Evolutionary conservation across 2,113 vertebrate species (phyloP), one percentile per base, ranked within the genome.

Genomic region (Hippocampus barbouri): DNA sequence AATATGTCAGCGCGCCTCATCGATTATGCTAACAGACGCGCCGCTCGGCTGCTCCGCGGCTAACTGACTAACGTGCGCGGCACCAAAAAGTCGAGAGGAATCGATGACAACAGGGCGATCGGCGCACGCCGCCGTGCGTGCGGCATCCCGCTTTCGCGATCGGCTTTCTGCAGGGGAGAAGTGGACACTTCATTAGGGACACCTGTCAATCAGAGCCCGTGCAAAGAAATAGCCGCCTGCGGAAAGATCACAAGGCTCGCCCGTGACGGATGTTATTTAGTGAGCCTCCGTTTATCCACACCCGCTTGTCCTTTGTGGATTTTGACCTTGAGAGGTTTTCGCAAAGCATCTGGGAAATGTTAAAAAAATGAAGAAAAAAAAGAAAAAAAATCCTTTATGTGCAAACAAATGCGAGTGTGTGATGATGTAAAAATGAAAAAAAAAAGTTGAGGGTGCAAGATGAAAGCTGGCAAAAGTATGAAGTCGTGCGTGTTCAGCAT

Each of bases 1-100:
- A 57, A 86, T 86, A 85, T 87, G 85, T 80, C 83, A 80, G 77
- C 56, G 77, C 38, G 70, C n/a, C 11, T 25, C 69, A 85, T 87
- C 5, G 84, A 87, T 89, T 68, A 70, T 81, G 75, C 65, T 73
- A 78, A 85, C 71, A 56, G 68, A 61, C 75, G 67, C 69, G 45
- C 60, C 76, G 78, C 78, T 86, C 72, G 77, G 56, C 74, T 72
- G 71, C 51, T 80, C 51, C 75, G 79, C 78, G 18, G 65, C 77
- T 38, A 41, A 15, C 78, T 23, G 69, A 72, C 61, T 72, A 76
- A 78, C 59, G 34, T 7, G 27, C 59, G 59, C 59, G 1, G 12
- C 25, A 23, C 59, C 15, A 49, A 66, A 47, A 80, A 76, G 49
- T 70, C 7, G 7, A 75, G 73, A 60, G 69, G n/a, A 70, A 81